phyloP scores from a whole-genome alignment of 1,140 invertebrate genomes.

The Drosophila pseudoananassae region DNA sequence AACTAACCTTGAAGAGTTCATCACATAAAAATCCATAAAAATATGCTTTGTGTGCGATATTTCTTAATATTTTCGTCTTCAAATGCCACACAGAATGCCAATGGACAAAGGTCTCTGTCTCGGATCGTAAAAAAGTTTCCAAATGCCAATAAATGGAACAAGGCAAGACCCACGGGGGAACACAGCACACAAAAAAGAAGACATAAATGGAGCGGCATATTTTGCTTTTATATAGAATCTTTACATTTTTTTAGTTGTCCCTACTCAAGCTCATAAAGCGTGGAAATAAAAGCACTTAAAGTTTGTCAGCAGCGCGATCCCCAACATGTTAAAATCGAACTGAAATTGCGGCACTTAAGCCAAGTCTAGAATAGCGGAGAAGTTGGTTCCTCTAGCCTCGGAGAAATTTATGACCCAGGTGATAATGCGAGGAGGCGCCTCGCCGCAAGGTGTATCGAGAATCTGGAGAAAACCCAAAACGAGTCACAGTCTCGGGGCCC shows the following conservation, averaged over 20 bases:
- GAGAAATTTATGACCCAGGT: constrained; percentile 76
- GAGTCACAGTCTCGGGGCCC: constrained; percentile 17
- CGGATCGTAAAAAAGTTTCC: constrained; percentile 50
- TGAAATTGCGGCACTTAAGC: constrained; percentile 72
- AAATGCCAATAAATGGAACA: constrained; percentile 65
- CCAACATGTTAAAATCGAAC: constrained; percentile 76
- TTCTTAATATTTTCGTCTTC: constrained; percentile 28
- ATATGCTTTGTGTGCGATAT: constrained; percentile 40
- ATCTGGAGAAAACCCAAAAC: background rate
- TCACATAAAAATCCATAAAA: constrained; percentile 37
- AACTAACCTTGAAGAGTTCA: constrained; percentile 17
- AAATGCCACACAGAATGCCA: constrained; percentile 41
- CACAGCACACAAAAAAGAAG: constrained; percentile 15
- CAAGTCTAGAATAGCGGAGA: constrained; percentile 20
- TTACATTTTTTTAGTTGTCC: constrained; percentile 36
- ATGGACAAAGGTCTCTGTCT: constrained; percentile 38
- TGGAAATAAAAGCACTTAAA: constrained; percentile 81
- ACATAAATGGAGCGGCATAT: constrained; percentile 74
- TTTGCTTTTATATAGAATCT: constrained; percentile 61
- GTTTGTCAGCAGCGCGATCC: constrained; percentile 70
- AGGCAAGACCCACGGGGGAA: constrained; percentile 15
- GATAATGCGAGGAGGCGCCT: constrained; percentile 69
- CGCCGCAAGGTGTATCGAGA: constrained; percentile 79
- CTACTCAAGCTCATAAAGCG: constrained; percentile 62
- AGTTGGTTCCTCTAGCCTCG: background rate